Evolutionary conservation across 2,797 vertebrate genomes (phyloP), one percentile per base, ranked within the genome.

Genomic region (Gambusia yucatana): DNA sequence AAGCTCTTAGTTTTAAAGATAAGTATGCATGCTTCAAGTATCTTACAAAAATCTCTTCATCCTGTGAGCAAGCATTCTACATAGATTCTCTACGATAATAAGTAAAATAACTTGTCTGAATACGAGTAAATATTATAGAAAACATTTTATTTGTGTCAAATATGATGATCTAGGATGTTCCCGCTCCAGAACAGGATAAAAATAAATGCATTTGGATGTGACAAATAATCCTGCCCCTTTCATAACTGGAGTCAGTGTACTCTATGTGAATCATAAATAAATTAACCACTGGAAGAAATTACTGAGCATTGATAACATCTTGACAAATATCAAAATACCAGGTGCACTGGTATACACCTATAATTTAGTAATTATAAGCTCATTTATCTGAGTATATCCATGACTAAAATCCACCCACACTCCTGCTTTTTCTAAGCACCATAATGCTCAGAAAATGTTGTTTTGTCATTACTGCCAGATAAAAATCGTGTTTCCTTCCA

Each of bases 331-430:
- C 84, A 87, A 93, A 91, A 91, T 84, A 88, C 90, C 91, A 94
- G 88, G 90, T 92, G 89, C 86, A 86, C 57, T 77, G 84, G 90
- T 78, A 88, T 90, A 91, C 91, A 91, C 90, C 89, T 91, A 91
- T 93, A 94, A 94, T 94, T 94, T 89, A 8, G 82, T 84, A 85
- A 94, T 91, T 93, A 89, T 84, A 89, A 93, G 73, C 84, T 82
- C 82, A 86, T 91, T 93, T 93, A 80, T 76, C 76, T 75, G 84
- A 86, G 82, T 90, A 87, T 85, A 86, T 91, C 85, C 90, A 85
- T 87, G 90, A 88, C 86, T 89, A 83, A 91, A 90, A 92, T 91
- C 89, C 82, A 11, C 90, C 85, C 75, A 90, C 87, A 84, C 82
- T 79, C 82, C 72, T 88, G 81, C 81, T 89, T 86, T 82, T 82